Evolutionary conservation across 2,113 vertebrate species (phyloP), one percentile per base, ranked within the genome.

Genomic region (Candoia aspera): DNA sequence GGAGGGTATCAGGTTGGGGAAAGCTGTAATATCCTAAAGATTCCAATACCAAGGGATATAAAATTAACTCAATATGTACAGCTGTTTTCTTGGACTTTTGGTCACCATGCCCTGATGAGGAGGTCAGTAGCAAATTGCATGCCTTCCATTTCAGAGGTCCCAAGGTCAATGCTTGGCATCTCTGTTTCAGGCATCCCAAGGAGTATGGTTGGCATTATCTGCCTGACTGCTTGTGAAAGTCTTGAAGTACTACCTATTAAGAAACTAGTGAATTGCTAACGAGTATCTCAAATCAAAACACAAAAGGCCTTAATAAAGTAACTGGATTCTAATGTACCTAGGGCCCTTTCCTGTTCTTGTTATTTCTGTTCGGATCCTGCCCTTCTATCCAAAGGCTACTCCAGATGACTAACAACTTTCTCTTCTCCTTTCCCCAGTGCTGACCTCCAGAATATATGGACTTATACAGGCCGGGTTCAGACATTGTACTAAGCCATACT

Each of bases 51-150:
- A 17, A 46, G 49, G 23, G 2, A 73, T 73, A 60, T 87, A 86
- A 91, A 91, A 86, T 68, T 64, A 68, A 68, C 15, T 86, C 85
- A 29, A 68, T 60, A 91, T 57, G 60, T 84, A 29, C 89, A 29
- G 37, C 89, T 90, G 73, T 59, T 29, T 86, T 85, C 84, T 60
- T 46, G 85, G 23, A 85, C 57, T 85, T 86, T 85, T n/a, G 85
- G 83, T 85, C 58, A 86, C 23, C 59, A 37, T 91, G 60, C 49
- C 84, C 60, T 55, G 86, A 53, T 87, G 49, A 62, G 60, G 49
- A 73, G 85, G 23, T 68, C 90, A 91, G 84, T 68, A 24, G 90
- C 84, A 86, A 91, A 68, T 68, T n/a, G 26, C 46, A 64, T 64
- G 54, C n/a, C 64, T 64, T 86, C 59, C 46, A 91, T 86, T 49